Evolutionary conservation across 2,888 invertebrate species (phyloP).

Genomic region (Erebia epiphron): DNA sequence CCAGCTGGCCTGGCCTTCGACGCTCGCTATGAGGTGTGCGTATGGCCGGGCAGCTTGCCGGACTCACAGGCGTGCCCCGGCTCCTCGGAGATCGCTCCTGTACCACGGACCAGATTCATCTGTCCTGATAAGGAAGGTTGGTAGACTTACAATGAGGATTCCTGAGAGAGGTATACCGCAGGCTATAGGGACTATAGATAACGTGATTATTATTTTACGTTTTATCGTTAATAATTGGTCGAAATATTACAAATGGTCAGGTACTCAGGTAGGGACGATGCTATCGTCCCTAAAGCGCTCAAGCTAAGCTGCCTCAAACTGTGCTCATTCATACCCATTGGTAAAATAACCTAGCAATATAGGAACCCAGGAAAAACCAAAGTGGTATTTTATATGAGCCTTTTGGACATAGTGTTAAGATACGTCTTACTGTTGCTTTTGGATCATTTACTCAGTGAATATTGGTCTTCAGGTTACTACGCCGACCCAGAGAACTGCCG

Average conservation of each 20-base stretch:
- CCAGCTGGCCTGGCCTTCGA: constrained; percentile 91
- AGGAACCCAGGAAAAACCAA: too few relatives aligned
- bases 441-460: not conserved
- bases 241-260: too few relatives aligned
- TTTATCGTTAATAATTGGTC: too few relatives aligned
- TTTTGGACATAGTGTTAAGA: not conserved
- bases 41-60: constrained; percentile 90
- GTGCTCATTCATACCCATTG: too few relatives aligned
- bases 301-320: too few relatives aligned
- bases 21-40: constrained; percentile 89
- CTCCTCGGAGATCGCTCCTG: constrained; percentile 90
- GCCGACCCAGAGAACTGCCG: constrained; percentile 92
- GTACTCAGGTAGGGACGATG: too few relatives aligned
- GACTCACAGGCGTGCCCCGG: constrained; percentile 89
- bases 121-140: constrained; percentile 75
- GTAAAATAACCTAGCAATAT: too few relatives aligned
- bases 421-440: not conserved
- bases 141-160: not conserved
- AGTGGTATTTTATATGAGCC: too few relatives aligned
- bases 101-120: constrained; percentile 85
- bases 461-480: constrained; percentile 85
- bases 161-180: too few relatives aligned
- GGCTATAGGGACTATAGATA: too few relatives aligned
- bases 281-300: too few relatives aligned
- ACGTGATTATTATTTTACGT: too few relatives aligned